These are phyloP conservation scores for Proisotoma minuta DNA, from an alignment of 2,888 invertebrate species.

Conservation along the genomic window DNA sequence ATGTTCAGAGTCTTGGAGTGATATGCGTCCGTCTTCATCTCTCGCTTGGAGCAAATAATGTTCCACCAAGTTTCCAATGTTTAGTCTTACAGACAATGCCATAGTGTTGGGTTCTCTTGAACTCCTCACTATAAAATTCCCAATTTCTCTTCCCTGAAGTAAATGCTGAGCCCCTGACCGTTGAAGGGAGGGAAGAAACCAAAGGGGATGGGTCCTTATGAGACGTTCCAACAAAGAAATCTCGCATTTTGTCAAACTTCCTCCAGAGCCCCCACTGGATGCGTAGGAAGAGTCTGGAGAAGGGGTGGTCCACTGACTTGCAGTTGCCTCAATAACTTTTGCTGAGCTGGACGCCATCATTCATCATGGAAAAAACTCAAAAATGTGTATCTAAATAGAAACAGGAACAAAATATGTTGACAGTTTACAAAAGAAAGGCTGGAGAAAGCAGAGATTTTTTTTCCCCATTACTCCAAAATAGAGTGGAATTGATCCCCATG, in stretches of 20 bases:
- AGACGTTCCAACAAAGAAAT: slow-evolving; percentile 38
- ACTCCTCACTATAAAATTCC: slow-evolving; percentile 89
- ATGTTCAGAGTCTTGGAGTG: slow-evolving; percentile 88
- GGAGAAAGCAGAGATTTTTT: too few species aligned
- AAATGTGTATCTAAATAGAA: too few species aligned
- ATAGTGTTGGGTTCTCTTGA: slow-evolving; percentile 90
- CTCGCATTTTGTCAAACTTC: slow-evolving; percentile 39
- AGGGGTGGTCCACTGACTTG: too few species aligned
- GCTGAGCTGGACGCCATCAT: too few species aligned
- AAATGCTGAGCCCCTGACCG: slow-evolving; percentile 89
- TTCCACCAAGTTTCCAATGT: slow-evolving; percentile 86
- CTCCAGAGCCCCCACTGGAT: slow-evolving; percentile 38
- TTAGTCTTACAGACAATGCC: slow-evolving; percentile 88
- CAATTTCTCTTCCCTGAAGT: slow-evolving; percentile 56
- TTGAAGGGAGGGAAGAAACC: slow-evolving; percentile 91
- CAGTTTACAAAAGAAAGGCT: too few species aligned
- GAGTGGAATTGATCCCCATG: too few species aligned
- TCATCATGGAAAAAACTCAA: too few species aligned
- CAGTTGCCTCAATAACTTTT: too few species aligned
- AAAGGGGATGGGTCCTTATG: slow-evolving; percentile 73
- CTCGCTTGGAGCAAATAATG: slow-evolving; percentile 94
- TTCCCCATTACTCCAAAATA: too few species aligned
- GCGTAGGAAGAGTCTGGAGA: slow-evolving; percentile 44
- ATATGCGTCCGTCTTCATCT: slow-evolving; percentile 65
- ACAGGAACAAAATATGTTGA: too few species aligned